Evolutionary conservation across 2,113 vertebrate genomes (phyloP).

Genomic region (Melozone crissalis): DNA sequence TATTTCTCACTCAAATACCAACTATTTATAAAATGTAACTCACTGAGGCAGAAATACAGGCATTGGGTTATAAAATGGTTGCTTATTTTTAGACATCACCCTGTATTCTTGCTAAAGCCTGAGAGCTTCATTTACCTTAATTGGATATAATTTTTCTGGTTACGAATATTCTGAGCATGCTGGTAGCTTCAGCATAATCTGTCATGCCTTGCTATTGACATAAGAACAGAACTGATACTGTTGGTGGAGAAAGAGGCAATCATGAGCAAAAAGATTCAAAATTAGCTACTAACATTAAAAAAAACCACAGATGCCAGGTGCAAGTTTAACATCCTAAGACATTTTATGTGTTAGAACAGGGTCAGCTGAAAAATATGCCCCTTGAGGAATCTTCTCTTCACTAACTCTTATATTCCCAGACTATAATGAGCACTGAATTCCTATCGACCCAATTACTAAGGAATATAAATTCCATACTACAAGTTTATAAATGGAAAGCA

Average conservation of each 20-base stretch:
- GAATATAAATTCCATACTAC: background rate
- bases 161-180: background rate
- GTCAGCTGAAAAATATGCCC: conserved; percentile 34
- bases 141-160: conserved; percentile 12
- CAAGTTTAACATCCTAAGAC: background rate
- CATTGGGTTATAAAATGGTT: background rate
- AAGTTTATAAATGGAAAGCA: conserved; percentile 48
- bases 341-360: conserved; percentile 1
- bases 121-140: conserved; percentile 17
- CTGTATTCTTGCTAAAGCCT: background rate
- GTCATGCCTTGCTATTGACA: background rate
- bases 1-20: background rate
- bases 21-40: conserved; percentile 15
- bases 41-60: background rate
- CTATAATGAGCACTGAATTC: conserved; percentile 43
- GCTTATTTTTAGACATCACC: conserved; percentile 46
- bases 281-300: conserved; percentile 25
- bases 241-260: background rate
- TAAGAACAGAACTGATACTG: background rate
- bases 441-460: conserved; percentile 44
- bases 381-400: background rate
- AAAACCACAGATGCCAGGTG: background rate
- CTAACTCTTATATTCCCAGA: background rate
- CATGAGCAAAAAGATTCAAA: background rate
- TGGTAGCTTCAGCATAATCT: conserved; percentile 36